Evolutionary conservation across 2,797 vertebrate genomes (phyloP).

Genomic region (Sylvia borin): DNA sequence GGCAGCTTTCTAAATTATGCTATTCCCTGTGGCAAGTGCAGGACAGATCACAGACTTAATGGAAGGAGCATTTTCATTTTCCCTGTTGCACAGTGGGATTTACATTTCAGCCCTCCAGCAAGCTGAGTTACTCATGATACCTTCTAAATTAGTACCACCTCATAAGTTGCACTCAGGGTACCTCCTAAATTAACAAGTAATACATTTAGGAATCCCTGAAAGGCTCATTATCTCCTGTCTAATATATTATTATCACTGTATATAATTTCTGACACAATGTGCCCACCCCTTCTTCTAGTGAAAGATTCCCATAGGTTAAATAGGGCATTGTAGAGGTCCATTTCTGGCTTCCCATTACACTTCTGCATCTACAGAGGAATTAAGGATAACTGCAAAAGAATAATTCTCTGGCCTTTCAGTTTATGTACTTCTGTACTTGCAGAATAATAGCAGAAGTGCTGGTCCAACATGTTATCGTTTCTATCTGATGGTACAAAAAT

Average conservation of each 20-base stretch:
- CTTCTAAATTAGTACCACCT: constrained; percentile 66
- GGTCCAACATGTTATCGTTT: not conserved
- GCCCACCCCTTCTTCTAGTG: not conserved
- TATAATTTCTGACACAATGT: not conserved
- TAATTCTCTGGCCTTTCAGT: not conserved
- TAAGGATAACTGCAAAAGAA: not conserved
- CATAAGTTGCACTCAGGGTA: constrained; percentile 30
- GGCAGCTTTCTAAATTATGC: constrained; percentile 64
- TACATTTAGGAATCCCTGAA: constrained; percentile 65
- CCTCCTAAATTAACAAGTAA: constrained; percentile 67
- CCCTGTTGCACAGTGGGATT: constrained; percentile 26
- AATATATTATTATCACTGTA: constrained; percentile 47
- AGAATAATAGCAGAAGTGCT: not conserved
- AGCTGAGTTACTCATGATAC: constrained; percentile 42
- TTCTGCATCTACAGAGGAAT: not conserved
- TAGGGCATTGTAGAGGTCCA: not conserved
- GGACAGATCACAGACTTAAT: constrained; percentile 59
- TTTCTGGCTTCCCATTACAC: not conserved
- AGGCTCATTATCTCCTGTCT: constrained; percentile 58
- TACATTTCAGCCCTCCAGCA: constrained; percentile 43
- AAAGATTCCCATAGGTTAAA: constrained; percentile 20
- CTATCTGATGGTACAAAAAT: constrained; percentile 18
- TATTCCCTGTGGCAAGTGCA: constrained; percentile 32
- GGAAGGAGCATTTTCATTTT: constrained; percentile 45
- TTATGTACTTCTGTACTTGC: not conserved